These are phyloP conservation scores for Polietes domitor DNA, from an alignment of 2,888 invertebrate genomes.

Conservation along the genomic window DNA sequence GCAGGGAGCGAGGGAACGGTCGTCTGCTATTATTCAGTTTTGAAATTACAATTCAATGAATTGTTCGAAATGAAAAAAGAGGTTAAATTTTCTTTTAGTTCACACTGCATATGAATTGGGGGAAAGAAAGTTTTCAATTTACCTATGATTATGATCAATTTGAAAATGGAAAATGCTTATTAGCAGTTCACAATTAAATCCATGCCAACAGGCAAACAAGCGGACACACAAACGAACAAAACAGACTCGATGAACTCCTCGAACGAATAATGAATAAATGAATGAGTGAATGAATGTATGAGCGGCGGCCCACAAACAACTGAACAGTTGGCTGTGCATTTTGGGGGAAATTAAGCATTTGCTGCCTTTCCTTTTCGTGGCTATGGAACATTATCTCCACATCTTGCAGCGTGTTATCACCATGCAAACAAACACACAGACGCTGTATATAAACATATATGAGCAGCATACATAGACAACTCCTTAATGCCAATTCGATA, in stretches of 20 bases:
- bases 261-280: too few species aligned
- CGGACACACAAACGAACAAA: too few species aligned
- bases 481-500: slow-evolving; percentile 17
- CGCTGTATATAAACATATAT: background rate
- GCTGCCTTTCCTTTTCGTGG: background rate
- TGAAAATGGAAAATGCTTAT: slow-evolving; percentile 38
- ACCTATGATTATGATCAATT: slow-evolving; percentile 24
- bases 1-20: background rate
- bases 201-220: too few species aligned
- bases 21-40: background rate
- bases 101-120: slow-evolving; percentile 58
- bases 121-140: slow-evolving; percentile 55
- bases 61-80: slow-evolving; percentile 53
- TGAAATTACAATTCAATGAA: slow-evolving; percentile 58
- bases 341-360: background rate
- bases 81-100: slow-evolving; percentile 66
- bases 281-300: too few species aligned
- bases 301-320: background rate
- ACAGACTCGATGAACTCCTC: too few species aligned
- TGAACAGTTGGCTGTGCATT: too few species aligned
- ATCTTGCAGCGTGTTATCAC: background rate
- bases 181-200: background rate
- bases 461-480: background rate
- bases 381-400: background rate
- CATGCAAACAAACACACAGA: background rate